A percentile compares a stretch with the other conserved stretches of the same genome.
Conservation (phyloP, 23 tunicate genomes). For the Botrylloides violaceus region DNA sequence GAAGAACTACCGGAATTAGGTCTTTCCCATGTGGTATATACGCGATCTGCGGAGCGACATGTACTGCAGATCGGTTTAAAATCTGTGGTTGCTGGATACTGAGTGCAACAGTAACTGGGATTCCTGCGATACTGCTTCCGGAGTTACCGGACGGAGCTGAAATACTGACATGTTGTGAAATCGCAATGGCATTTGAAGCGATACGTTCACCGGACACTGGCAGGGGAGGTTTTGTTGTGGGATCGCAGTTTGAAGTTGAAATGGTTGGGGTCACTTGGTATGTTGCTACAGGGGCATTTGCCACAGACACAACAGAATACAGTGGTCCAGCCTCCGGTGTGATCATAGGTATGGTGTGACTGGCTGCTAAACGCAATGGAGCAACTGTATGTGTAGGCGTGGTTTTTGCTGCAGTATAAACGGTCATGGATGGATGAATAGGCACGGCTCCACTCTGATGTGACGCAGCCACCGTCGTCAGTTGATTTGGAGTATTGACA, state of each 20-base stretch:
- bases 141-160: background rate
- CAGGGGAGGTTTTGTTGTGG: background rate
- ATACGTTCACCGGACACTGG: background rate
- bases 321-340: background rate
- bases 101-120: background rate
- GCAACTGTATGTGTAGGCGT: constrained; percentile 15
- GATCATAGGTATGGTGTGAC: background rate
- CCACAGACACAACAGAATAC: background rate
- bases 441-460: no score
- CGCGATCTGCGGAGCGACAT: constrained; percentile 13
- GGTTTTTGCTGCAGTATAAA: background rate
- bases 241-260: no score
- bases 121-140: background rate
- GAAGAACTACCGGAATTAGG: constrained; percentile 6
- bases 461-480: no score
- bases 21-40: constrained; percentile 11
- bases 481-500: no score
- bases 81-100: background rate
- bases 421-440: no score
- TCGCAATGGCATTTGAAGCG: background rate
- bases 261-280: no score
- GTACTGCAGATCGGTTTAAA: background rate
- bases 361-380: background rate
- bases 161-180: background rate
- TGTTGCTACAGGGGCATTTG: background rate